Percentiles rank a stretch among this genome's conserved stretches.
Conservation (phyloP, 1,140 invertebrate species). For the Octopus sinensis region DNA sequence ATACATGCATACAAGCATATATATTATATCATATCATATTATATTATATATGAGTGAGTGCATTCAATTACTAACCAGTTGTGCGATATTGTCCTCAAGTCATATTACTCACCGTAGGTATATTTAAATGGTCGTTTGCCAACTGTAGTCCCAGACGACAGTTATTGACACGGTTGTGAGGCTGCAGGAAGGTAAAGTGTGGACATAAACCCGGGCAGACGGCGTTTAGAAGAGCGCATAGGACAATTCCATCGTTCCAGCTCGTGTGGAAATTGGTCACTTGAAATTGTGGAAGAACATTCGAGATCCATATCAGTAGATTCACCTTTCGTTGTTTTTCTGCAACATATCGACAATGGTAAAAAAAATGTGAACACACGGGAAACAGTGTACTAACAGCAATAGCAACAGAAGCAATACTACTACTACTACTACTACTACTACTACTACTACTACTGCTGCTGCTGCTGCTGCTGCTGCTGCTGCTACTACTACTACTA, state of each 20-base stretch:
- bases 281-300: slow-evolving; percentile 29
- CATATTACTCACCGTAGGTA: slow-evolving; percentile 42
- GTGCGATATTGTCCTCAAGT: too few relatives aligned
- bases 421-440: too few relatives aligned
- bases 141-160: slow-evolving; percentile 52
- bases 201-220: slow-evolving; percentile 54
- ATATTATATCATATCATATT: background rate
- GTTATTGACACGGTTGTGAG: slow-evolving; percentile 52
- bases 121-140: slow-evolving; percentile 45
- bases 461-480: too few relatives aligned
- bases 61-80: too few relatives aligned
- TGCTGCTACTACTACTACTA: too few relatives aligned
- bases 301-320: slow-evolving; percentile 37
- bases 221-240: slow-evolving; percentile 54
- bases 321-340: slow-evolving; percentile 27
- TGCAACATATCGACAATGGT: slow-evolving; percentile 16
- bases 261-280: slow-evolving; percentile 44
- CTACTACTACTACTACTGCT: too few relatives aligned
- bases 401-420: too few relatives aligned
- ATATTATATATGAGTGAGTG: too few relatives aligned
- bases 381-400: too few relatives aligned
- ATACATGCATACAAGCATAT: background rate
- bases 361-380: too few relatives aligned
- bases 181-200: slow-evolving; percentile 48
- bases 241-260: slow-evolving; percentile 55